Base-by-base conservation (phyloP, 1,140 invertebrate genomes). In the Papilio dardanus region DNA sequence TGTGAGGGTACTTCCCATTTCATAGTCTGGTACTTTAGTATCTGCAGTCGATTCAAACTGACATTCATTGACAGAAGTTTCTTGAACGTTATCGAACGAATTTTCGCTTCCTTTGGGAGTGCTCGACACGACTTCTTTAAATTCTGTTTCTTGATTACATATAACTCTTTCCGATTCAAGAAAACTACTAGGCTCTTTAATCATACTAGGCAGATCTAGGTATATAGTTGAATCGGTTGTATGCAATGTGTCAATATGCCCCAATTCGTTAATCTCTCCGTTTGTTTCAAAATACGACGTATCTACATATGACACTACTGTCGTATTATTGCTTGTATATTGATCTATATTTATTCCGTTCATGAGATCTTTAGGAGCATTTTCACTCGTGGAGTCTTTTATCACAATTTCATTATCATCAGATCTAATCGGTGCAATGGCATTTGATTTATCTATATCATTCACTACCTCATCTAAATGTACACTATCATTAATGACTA, bases 141-240 rank as follows among this genome's bases (percentile, higher is more conserved):
- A 71, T 42, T 86, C 76, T 21, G 79, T 67, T 35, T 76, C 69
- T 74, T 83, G 77, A 54, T 78, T 86, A 78, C 74, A 85, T 21
- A 84, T 65, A 69, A 83, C 71, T 80, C 81, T 89, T 80, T 93
- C 92, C 6, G 81, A 82, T 58, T 91, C 79, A 40, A 93, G 82
- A 76, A 93, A 92, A 40, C 78, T 77, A 79, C 86, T 74, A 10
- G 86, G 88, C 74, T 89, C 85, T 71, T 86, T 89, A 74, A 86
- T 81, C 71, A 87, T 74, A 81, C 81, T 89, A 16, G 92, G 92
- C 62, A 91, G 79, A 82, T 93, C 90, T 81, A 93, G 82, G 74
- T 93, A 93, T 21, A 84, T 80, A 2, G 90, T 93, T 40, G 89
- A 92, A 65, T 93, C 90, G 74, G 88, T 85, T 77, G 82, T 86